These are phyloP conservation scores for Drosophila rhopaloa DNA, from an alignment of 1,140 invertebrate genomes.

Conservation along the genomic window DNA sequence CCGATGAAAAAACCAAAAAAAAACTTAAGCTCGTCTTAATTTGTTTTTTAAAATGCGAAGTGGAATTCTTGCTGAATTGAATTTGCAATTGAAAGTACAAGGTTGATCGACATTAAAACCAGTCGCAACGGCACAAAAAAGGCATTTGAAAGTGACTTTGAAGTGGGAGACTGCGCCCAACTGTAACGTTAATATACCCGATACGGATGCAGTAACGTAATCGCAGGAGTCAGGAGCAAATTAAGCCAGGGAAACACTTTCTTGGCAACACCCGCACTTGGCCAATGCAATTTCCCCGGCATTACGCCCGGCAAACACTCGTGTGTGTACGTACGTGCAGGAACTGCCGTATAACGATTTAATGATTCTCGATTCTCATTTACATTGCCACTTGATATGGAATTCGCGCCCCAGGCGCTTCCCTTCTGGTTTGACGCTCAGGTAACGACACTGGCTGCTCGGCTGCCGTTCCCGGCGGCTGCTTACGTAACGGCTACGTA, in stretches of 20 bases:
- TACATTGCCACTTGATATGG: constrained; percentile 30
- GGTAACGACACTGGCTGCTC: constrained; percentile 17
- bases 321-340: constrained; percentile 12
- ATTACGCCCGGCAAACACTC: not conserved
- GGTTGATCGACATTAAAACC: no score
- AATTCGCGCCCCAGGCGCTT: constrained; percentile 33
- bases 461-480: constrained; percentile 12
- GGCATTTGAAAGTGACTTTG: not conserved
- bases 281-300: constrained; percentile 15
- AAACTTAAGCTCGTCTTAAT: no score
- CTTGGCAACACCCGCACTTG: constrained; percentile 3
- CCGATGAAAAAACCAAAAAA: no score
- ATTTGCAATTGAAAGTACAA: no score
- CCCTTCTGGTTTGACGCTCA: constrained; percentile 24
- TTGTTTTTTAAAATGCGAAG: no score
- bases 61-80: no score
- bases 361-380: constrained; percentile 44
- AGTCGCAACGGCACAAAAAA: no score
- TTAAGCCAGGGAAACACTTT: constrained; percentile 1
- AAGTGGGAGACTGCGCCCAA: not conserved
- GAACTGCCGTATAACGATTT: constrained; percentile 33
- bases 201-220: constrained; percentile 4
- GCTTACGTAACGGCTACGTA: constrained; percentile 38
- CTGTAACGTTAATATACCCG: not conserved
- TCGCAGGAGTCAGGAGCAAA: constrained; percentile 1